phyloP scores from a whole-genome alignment of 2,888 invertebrate genomes.

The Leptogaster cylindrica region DNA sequence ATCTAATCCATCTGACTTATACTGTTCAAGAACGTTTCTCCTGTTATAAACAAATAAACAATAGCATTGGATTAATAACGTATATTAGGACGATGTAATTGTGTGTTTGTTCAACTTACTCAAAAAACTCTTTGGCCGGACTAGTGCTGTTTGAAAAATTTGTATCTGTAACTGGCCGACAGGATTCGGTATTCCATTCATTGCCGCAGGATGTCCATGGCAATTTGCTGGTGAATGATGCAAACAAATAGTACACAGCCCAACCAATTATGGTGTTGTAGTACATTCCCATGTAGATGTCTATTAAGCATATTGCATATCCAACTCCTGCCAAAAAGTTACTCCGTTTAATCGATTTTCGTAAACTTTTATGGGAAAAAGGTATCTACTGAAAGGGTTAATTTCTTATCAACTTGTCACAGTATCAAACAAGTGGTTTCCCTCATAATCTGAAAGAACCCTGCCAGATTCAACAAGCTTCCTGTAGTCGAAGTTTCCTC shows the following conservation, averaged over 20 bases:
- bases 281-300: slow-evolving; percentile 95
- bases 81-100: not conserved
- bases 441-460: slow-evolving; percentile 21
- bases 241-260: slow-evolving; percentile 90
- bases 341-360: slow-evolving; percentile 42
- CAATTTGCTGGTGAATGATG: slow-evolving; percentile 78
- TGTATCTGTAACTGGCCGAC: slow-evolving; percentile 70
- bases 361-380: slow-evolving; percentile 3
- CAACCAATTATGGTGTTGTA: slow-evolving; percentile 97
- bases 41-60: slow-evolving; percentile 62
- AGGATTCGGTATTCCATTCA: slow-evolving; percentile 83
- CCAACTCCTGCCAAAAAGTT: slow-evolving; percentile 94
- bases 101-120: slow-evolving; percentile 66
- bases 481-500: slow-evolving; percentile 4
- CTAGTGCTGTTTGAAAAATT: slow-evolving; percentile 69
- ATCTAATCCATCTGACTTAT: slow-evolving; percentile 81
- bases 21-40: slow-evolving; percentile 84
- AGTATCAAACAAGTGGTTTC: slow-evolving; percentile 32
- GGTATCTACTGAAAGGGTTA: slow-evolving; percentile 28
- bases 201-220: slow-evolving; percentile 90
- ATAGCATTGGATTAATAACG: not conserved
- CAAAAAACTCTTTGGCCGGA: slow-evolving; percentile 88
- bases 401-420: slow-evolving; percentile 29
- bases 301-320: slow-evolving; percentile 94
- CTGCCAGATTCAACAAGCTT: slow-evolving; percentile 13